phyloP scores from a whole-genome alignment of 1,140 invertebrate genomes.

The Drosophila lacteicornis region DNA sequence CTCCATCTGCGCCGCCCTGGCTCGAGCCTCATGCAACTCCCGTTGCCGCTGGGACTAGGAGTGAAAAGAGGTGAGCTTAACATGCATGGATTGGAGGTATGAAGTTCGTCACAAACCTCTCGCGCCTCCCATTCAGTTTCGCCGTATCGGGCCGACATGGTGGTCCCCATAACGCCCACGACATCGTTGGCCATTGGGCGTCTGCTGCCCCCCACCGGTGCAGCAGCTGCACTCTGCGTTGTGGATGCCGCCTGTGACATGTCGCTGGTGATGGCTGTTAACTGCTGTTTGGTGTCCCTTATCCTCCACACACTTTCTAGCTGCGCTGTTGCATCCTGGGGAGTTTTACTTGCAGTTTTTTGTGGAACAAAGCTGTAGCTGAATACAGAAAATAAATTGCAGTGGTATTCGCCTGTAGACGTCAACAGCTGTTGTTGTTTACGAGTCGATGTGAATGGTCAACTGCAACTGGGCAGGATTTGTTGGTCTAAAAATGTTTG shows the following conservation, averaged over 20 bases:
- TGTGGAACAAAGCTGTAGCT: slow-evolving; percentile 2
- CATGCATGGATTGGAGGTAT: background rate
- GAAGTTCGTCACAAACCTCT: slow-evolving; percentile 85
- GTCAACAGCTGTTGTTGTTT: slow-evolving; percentile 23
- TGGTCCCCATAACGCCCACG: slow-evolving; percentile 53
- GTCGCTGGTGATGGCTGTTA: slow-evolving; percentile 5
- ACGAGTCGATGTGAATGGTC: slow-evolving; percentile 6
- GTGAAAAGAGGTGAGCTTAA: background rate
- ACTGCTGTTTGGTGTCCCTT: slow-evolving; percentile 12
- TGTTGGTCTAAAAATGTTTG: background rate
- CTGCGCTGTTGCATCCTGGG: slow-evolving; percentile 41
- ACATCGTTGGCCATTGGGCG: slow-evolving; percentile 55
- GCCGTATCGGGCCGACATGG: slow-evolving; percentile 84
- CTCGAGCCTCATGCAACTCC: slow-evolving; percentile 95
- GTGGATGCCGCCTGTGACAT: slow-evolving; percentile 71
- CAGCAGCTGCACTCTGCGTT: slow-evolving; percentile 56
- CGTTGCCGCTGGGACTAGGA: slow-evolving; percentile 88
- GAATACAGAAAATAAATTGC: slow-evolving; percentile 42
- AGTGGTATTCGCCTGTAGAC: slow-evolving; percentile 11
- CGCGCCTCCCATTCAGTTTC: slow-evolving; percentile 90
- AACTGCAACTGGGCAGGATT: background rate
- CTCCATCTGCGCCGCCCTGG: slow-evolving; percentile 97
- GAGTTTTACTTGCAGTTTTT: slow-evolving; percentile 9
- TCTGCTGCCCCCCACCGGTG: slow-evolving; percentile 48
- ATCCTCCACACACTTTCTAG: slow-evolving; percentile 6